phyloP scores from a whole-genome alignment of 2,888 invertebrate species.

The Lagria hirta region DNA sequence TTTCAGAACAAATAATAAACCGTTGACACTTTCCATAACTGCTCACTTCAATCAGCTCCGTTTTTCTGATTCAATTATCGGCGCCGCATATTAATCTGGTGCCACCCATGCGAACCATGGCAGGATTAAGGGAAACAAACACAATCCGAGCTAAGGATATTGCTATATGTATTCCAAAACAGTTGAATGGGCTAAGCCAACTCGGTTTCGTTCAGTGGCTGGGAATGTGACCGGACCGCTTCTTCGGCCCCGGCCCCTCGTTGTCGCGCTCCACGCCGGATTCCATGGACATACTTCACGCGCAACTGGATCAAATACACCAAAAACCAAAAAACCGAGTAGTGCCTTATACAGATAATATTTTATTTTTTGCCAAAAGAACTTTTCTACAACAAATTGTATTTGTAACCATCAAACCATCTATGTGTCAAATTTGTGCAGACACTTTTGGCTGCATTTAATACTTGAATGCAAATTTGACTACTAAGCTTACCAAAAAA shows the following conservation, averaged over 20 bases:
- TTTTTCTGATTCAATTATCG: conserved; percentile 29
- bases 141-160: background rate
- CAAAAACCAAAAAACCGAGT: conserved; percentile 3
- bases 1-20: conserved; percentile 50
- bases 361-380: background rate
- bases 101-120: background rate
- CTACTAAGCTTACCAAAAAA: too few relatives aligned
- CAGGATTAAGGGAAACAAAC: conserved; percentile 2
- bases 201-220: conserved; percentile 36
- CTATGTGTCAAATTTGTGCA: too few relatives aligned
- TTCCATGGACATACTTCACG: conserved; percentile 43
- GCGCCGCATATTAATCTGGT: background rate
- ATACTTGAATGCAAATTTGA: too few relatives aligned
- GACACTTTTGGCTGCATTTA: too few relatives aligned
- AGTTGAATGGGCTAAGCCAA: conserved; percentile 25
- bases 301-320: conserved; percentile 29
- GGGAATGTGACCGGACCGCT: conserved; percentile 45
- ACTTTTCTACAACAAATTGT: too few relatives aligned
- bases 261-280: conserved; percentile 37
- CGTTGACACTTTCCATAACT: conserved; percentile 50
- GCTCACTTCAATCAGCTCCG: conserved; percentile 41
- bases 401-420: too few relatives aligned
- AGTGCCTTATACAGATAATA: too few relatives aligned
- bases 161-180: background rate
- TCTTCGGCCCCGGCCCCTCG: conserved; percentile 40